phyloP scores from a whole-genome alignment of 2,113 vertebrate genomes.

The Paraplagusia blochii region DNA sequence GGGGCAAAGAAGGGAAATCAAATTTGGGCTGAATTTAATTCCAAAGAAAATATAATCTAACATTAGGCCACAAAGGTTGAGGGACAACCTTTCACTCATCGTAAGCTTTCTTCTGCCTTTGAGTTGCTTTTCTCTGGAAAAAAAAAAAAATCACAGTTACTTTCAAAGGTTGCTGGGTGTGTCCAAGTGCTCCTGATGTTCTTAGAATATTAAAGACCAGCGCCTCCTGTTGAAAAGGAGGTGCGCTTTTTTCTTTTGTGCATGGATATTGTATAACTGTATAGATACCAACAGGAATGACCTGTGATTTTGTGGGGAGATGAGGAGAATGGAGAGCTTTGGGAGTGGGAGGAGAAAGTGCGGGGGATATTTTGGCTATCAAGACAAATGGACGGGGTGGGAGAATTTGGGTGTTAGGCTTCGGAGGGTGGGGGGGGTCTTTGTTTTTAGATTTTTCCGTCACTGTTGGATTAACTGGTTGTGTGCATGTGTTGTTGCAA shows the following conservation, averaged over 20 bases:
- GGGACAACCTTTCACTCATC: slow-evolving; percentile 57
- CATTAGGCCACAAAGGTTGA: slow-evolving; percentile 71
- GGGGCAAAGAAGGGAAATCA: slow-evolving; percentile 41
- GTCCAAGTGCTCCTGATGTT: slow-evolving; percentile 91
- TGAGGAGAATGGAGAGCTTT: slow-evolving; percentile 56
- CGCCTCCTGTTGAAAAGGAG: slow-evolving; percentile 70
- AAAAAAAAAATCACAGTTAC: slow-evolving; percentile 67
- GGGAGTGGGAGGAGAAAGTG: slow-evolving; percentile 56
- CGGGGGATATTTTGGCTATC: slow-evolving; percentile 69
- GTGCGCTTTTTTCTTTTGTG: slow-evolving; percentile 75
- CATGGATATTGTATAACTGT: slow-evolving; percentile 84
- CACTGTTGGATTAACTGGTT: slow-evolving; percentile 79
- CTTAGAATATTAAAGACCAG: slow-evolving; percentile 84
- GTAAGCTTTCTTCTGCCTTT: slow-evolving; percentile 71
- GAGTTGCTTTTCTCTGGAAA: slow-evolving; percentile 70
- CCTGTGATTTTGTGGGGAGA: slow-evolving; percentile 73
- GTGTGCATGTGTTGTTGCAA: slow-evolving; percentile 80
- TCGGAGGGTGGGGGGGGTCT: slow-evolving; percentile 73
- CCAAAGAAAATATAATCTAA: slow-evolving; percentile 47
- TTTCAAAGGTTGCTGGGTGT: slow-evolving; percentile 84
- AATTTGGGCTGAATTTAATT: slow-evolving; percentile 56
- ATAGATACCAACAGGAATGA: slow-evolving; percentile 80
- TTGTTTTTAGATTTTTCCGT: slow-evolving; percentile 76
- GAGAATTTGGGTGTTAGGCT: slow-evolving; percentile 59
- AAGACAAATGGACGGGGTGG: slow-evolving; percentile 49